These are phyloP conservation scores for Tragulus kanchil DNA, from an alignment of 2,113 vertebrate genomes.

Conservation along the genomic window DNA sequence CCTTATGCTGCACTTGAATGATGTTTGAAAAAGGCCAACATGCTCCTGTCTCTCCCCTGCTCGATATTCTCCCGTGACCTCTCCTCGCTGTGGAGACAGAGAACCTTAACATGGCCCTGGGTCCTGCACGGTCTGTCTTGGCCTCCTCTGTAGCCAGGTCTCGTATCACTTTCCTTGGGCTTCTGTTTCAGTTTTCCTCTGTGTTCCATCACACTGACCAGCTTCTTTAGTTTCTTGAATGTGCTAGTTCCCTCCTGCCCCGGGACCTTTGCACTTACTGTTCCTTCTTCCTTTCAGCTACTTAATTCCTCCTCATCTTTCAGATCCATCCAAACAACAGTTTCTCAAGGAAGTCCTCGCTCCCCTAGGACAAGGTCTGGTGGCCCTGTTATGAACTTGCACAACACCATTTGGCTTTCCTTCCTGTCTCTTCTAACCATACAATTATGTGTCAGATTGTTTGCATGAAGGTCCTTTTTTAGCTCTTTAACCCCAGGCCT, in stretches of 20 bases:
- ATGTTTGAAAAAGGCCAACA: not conserved
- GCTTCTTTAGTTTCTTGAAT: not conserved
- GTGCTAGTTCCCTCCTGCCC: not conserved
- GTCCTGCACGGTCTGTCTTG: not conserved
- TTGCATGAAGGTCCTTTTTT: not conserved
- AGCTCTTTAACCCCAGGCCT: not conserved
- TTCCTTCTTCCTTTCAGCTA: not conserved
- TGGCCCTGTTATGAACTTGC: accelerated
- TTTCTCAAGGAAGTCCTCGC: not conserved
- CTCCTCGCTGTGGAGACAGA: not conserved
- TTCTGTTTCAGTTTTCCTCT: not conserved
- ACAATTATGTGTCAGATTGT: not conserved
- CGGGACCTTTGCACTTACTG: not conserved
- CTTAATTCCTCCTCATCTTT: not conserved
- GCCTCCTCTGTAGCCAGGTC: not conserved
- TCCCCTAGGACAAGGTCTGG: not conserved
- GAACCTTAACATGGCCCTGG: not conserved
- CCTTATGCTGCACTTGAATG: not conserved
- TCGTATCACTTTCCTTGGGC: not conserved
- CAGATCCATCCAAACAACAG: not conserved
- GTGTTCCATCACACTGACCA: not conserved
- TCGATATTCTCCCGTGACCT: not conserved
- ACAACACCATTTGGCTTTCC: not conserved
- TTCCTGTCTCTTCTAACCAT: not conserved
- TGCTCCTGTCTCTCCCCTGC: not conserved